These are phyloP conservation scores for Mus caroli DNA, from an alignment of 2,797 vertebrate genomes.

Conservation along the genomic window DNA sequence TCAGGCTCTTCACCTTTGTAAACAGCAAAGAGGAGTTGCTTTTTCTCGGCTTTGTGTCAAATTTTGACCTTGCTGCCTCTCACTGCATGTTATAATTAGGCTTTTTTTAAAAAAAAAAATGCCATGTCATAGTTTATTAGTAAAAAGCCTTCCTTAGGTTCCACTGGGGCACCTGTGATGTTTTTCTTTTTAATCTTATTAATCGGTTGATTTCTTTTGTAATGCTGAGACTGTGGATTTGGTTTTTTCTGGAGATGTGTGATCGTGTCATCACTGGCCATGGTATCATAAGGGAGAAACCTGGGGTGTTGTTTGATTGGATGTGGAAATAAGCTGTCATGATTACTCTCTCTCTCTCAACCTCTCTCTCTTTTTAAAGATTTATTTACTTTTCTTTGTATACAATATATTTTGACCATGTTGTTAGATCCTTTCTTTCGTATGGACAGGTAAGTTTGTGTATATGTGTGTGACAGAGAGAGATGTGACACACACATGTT, in stretches of 20 bases:
- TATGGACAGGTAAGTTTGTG: not conserved
- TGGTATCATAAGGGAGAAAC: slow-evolving; percentile 35
- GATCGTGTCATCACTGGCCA: not conserved
- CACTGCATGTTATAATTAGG: not conserved
- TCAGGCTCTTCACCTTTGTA: slow-evolving; percentile 26
- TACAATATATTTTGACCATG: not conserved
- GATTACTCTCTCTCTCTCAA: not conserved
- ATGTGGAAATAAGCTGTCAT: not conserved
- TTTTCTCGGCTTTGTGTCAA: not conserved
- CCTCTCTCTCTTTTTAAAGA: not conserved
- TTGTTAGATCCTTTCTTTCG: not conserved
- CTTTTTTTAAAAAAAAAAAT: not conserved
- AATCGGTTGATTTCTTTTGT: not conserved
- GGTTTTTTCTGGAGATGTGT: slow-evolving; percentile 12
- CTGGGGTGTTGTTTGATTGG: not conserved
- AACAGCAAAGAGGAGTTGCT: not conserved
- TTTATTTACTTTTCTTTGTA: not conserved
- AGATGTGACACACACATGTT: not conserved
- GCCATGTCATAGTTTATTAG: not conserved
- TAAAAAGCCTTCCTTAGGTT: not conserved
- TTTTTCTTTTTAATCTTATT: not conserved
- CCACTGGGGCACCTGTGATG: not conserved
- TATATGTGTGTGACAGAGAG: not conserved
- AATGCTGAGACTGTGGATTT: not conserved
- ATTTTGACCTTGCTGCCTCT: not conserved